These are phyloP conservation scores for Chaetodon trifasciatus DNA, from an alignment of 2,797 vertebrate species.

Conservation along the genomic window DNA sequence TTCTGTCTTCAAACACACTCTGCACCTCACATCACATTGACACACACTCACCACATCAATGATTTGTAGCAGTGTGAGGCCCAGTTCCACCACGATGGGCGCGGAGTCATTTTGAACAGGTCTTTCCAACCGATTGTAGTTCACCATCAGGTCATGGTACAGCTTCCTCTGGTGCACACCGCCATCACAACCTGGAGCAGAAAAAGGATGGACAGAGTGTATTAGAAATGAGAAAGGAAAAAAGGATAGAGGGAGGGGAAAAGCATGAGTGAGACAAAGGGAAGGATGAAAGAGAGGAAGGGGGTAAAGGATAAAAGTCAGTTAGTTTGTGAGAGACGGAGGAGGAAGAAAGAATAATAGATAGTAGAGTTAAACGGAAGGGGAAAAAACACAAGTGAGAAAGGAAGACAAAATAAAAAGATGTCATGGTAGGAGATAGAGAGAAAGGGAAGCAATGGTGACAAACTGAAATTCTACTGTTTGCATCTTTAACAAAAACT, in stretches of 20 bases:
- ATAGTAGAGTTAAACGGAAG: too few species aligned
- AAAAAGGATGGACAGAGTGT: constrained; percentile 8
- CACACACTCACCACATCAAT: constrained; percentile 90
- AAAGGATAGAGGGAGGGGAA: not conserved
- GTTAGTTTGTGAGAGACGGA: not conserved
- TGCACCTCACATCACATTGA: not conserved
- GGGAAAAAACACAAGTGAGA: not conserved
- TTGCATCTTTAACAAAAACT: constrained; percentile 1
- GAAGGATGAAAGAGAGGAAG: not conserved
- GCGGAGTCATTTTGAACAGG: constrained; percentile 92
- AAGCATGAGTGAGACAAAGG: not conserved
- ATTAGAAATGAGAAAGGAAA: not conserved
- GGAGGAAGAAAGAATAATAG: not conserved
- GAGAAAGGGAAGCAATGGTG: not conserved
- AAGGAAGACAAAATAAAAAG: not conserved
- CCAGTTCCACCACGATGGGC: constrained; percentile 89
- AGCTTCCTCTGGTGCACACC: constrained; percentile 90
- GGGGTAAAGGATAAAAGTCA: not conserved
- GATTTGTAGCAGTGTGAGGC: constrained; percentile 93
- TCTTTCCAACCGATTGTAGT: constrained; percentile 92
- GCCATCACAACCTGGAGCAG: constrained; percentile 85
- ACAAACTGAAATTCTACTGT: not conserved
- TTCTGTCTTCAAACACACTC: not conserved
- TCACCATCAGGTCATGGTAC: constrained; percentile 87
- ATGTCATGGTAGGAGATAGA: not conserved